Conservation (phyloP, 2,797 vertebrate species). For the Brotula barbata region DNA sequence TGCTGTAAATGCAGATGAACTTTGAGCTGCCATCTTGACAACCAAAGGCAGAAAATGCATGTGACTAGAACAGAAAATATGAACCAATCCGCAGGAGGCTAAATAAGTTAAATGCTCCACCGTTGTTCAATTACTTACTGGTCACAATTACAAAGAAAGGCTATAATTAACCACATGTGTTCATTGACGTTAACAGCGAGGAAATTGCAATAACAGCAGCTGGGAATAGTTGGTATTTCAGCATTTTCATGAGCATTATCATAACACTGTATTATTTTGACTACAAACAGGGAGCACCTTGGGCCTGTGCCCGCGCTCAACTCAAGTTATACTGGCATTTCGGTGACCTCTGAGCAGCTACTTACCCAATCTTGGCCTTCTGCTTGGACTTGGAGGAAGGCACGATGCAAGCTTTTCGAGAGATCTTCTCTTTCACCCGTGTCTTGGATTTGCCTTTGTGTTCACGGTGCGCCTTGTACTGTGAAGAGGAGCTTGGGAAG, state of each 20-base stretch:
- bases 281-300: background rate
- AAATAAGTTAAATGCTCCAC: constrained; percentile 9
- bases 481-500: constrained; percentile 90
- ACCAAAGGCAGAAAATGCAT: constrained; percentile 41
- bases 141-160: background rate
- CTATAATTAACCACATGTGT: background rate
- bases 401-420: constrained; percentile 86
- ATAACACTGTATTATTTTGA: background rate
- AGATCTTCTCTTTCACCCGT: constrained; percentile 88
- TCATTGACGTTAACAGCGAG: background rate
- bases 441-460: constrained; percentile 76
- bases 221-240: background rate
- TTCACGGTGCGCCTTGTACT: constrained; percentile 79
- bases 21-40: constrained; percentile 73
- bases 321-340: background rate
- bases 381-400: constrained; percentile 91
- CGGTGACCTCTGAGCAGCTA: constrained; percentile 11
- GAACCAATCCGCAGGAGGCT: background rate
- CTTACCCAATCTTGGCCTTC: constrained; percentile 97
- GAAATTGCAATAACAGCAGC: background rate
- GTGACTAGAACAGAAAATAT: constrained; percentile 23
- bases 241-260: background rate
- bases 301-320: background rate
- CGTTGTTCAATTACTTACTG: too few relatives aligned
- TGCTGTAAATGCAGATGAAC: constrained; percentile 75